Evolutionary conservation across 2,888 invertebrate species (phyloP).

Genomic region (Polydrusus cervinus): DNA sequence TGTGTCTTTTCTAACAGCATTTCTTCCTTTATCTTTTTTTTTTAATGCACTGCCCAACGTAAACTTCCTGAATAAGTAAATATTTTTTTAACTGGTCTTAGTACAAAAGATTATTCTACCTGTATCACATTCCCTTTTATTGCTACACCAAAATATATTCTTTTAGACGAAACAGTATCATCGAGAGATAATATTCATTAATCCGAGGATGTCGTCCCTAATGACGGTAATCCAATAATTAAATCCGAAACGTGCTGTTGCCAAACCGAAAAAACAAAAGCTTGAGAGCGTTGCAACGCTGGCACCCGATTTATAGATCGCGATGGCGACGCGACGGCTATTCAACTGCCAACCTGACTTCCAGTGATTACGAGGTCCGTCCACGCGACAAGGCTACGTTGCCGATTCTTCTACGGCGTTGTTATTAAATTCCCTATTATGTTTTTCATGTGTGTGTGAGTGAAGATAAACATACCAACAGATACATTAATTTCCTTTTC

Average conservation of each 20-base stretch:
- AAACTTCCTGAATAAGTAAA: too few relatives aligned
- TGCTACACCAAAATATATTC: too few relatives aligned
- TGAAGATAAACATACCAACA: background rate
- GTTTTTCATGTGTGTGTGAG: background rate
- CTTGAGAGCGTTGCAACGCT: constrained; percentile 34
- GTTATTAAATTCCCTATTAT: background rate
- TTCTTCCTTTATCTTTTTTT: too few relatives aligned
- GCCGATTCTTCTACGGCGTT: constrained; percentile 30
- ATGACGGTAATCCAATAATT: constrained; percentile 22
- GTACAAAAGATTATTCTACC: too few relatives aligned
- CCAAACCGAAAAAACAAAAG: constrained; percentile 42
- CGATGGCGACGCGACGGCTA: constrained; percentile 41
- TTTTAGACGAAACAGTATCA: background rate
- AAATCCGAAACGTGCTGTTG: constrained; percentile 34
- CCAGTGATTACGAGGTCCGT: constrained; percentile 41
- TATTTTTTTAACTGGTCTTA: too few relatives aligned
- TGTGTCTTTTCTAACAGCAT: too few relatives aligned
- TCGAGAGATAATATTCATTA: background rate
- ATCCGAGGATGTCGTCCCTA: background rate
- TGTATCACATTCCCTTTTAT: background rate
- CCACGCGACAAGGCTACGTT: constrained; percentile 49
- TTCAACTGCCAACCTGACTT: constrained; percentile 50
- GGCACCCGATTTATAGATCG: constrained; percentile 41
- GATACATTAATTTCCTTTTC: too few relatives aligned
- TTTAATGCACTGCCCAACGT: too few relatives aligned